These are phyloP conservation scores for Taphrorychus bicolor DNA, from an alignment of 2,888 invertebrate genomes.

Conservation along the genomic window DNA sequence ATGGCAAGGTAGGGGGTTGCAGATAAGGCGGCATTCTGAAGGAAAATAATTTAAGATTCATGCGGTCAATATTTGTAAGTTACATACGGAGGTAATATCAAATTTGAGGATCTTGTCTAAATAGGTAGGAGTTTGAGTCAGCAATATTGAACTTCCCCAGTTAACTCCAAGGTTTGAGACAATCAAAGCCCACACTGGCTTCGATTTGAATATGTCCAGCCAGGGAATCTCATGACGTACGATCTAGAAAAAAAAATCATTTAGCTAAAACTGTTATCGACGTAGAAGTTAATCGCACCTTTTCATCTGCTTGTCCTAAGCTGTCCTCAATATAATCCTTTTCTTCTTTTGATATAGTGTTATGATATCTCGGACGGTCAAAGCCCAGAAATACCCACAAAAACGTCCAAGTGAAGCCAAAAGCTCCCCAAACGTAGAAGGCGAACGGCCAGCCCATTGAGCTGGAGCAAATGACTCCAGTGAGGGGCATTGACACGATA, in stretches of 20 bases:
- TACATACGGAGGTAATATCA: constrained; percentile 71
- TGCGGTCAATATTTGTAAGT: constrained; percentile 1
- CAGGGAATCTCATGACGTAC: constrained; percentile 71
- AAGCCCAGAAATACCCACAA: constrained; percentile 70
- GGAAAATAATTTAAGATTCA: neutral
- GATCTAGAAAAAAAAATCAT: constrained; percentile 39
- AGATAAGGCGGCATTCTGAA: constrained; percentile 71
- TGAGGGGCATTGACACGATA: constrained; percentile 76
- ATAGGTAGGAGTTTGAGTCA: constrained; percentile 83
- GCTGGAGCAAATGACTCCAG: constrained; percentile 75
- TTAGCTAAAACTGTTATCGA: neutral
- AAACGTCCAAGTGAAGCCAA: constrained; percentile 69
- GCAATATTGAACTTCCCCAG: constrained; percentile 84
- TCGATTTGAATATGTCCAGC: constrained; percentile 73
- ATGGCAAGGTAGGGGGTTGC: constrained; percentile 77
- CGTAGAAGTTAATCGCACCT: constrained; percentile 56
- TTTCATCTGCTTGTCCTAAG: constrained; percentile 42
- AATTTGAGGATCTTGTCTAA: constrained; percentile 75
- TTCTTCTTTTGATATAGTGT: constrained; percentile 69
- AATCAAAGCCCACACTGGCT: constrained; percentile 78
- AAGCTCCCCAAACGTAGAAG: constrained; percentile 75
- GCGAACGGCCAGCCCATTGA: constrained; percentile 79
- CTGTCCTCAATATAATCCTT: constrained; percentile 68
- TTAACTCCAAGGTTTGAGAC: constrained; percentile 76
- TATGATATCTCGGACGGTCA: constrained; percentile 69